Conservation (phyloP, 2,888 invertebrate species). For the Hanleya hanleyi region DNA sequence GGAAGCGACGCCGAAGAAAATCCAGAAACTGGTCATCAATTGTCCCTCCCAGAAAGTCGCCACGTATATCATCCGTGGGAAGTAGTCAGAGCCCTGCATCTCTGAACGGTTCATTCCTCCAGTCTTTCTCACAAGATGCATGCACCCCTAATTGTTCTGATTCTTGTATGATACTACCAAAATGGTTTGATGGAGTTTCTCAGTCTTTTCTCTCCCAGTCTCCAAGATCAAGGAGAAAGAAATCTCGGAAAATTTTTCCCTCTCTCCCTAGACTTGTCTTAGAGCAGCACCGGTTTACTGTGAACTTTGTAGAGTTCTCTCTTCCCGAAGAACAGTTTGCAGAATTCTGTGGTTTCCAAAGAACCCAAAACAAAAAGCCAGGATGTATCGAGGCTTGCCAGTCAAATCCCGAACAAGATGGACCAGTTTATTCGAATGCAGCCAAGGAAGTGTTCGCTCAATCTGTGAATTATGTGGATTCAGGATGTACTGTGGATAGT, state of each 20-base stretch:
- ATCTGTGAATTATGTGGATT: no score
- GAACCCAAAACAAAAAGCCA: no score
- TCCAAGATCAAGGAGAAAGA: neutral
- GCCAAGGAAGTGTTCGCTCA: no score
- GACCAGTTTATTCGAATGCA: no score
- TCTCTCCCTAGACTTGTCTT: neutral
- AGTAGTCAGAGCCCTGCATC: neutral
- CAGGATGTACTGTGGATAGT: no score
- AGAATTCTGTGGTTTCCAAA: no score
- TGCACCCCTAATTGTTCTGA: neutral
- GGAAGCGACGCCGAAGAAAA: neutral
- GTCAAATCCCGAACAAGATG: no score
- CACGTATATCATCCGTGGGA: neutral
- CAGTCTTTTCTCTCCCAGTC: neutral
- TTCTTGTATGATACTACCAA: neutral
- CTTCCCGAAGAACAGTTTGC: neutral
- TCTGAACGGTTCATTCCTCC: neutral
- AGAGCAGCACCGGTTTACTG: neutral
- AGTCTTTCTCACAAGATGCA: neutral
- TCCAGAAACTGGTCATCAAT: neutral
- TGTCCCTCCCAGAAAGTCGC: neutral
- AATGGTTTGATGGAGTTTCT: neutral
- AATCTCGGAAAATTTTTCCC: neutral
- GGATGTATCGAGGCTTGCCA: no score
- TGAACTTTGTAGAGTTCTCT: slow-evolving; percentile 4